A percentile compares a stretch with the other conserved stretches of the same genome.
phyloP scores from a whole-genome alignment of 2,113 vertebrate species.

The Nesospiza acunhae region DNA sequence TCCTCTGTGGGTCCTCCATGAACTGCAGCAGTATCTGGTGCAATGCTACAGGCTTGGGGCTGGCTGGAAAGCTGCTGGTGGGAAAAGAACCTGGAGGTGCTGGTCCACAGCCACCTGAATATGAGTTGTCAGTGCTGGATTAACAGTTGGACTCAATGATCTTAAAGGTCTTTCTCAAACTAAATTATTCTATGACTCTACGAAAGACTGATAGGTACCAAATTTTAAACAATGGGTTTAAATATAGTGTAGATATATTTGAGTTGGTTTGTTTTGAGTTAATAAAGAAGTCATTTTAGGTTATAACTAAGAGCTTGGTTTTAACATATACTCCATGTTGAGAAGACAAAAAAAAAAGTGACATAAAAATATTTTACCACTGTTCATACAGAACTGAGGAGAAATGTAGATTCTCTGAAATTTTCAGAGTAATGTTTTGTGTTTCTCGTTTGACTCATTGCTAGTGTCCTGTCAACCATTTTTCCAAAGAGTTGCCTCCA shows the following conservation, averaged over 20 bases:
- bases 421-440: not conserved
- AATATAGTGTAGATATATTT: not conserved
- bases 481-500: not conserved
- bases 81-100: not conserved
- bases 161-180: not conserved
- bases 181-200: not conserved
- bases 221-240: not conserved
- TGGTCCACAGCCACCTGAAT: not conserved
- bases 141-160: not conserved
- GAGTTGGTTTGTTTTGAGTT: not conserved
- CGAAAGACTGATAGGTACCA: not conserved
- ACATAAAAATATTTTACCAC: not conserved
- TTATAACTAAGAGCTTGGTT: not conserved
- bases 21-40: rapidly evolving
- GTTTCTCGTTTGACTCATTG: not conserved
- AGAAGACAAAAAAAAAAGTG: not conserved
- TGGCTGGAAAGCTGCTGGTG: not conserved
- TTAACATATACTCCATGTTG: not conserved
- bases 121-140: not conserved
- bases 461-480: not conserved
- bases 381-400: not conserved
- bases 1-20: rapidly evolving
- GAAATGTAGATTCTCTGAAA: not conserved
- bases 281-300: not conserved
- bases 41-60: not conserved